phyloP scores from a whole-genome alignment of 2,113 vertebrate species.

The Xiphias gladius region DNA sequence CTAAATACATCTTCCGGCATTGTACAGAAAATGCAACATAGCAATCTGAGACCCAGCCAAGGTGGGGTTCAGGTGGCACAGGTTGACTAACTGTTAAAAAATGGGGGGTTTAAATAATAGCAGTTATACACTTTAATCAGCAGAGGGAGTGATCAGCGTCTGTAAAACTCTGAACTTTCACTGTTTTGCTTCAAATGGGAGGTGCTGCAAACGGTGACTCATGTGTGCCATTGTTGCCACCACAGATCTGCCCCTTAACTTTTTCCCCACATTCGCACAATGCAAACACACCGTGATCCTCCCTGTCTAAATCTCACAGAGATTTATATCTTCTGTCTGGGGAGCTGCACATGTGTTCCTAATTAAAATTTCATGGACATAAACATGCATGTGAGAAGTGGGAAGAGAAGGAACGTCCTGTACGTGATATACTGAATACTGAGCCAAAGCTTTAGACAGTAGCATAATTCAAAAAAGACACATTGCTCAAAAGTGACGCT shows the following conservation, averaged over 20 bases:
- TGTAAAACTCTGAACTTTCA: constrained; percentile 1
- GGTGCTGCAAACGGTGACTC: constrained; percentile 66
- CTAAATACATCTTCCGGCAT: background rate
- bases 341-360: constrained; percentile 63
- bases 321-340: constrained; percentile 10
- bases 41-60: constrained; percentile 9
- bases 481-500: background rate
- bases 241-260: constrained; percentile 37
- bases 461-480: constrained; percentile 33
- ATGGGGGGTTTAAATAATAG: constrained; percentile 24
- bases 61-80: background rate
- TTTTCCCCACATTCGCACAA: constrained; percentile 32
- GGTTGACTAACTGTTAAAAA: constrained; percentile 28
- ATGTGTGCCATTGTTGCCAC: constrained; percentile 67
- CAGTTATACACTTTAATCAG: constrained; percentile 38
- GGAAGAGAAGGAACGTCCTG: constrained; percentile 4
- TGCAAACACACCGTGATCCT: constrained; percentile 26
- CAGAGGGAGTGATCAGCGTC: constrained; percentile 63
- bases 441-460: constrained; percentile 42
- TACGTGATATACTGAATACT: background rate
- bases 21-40: background rate
- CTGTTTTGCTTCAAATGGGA: constrained; percentile 11
- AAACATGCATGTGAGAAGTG: constrained; percentile 41
- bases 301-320: background rate
- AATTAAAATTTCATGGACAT: constrained; percentile 43